These are phyloP conservation scores for Metaphire vulgaris DNA, from an alignment of 1,140 invertebrate genomes.

Conservation along the genomic window DNA sequence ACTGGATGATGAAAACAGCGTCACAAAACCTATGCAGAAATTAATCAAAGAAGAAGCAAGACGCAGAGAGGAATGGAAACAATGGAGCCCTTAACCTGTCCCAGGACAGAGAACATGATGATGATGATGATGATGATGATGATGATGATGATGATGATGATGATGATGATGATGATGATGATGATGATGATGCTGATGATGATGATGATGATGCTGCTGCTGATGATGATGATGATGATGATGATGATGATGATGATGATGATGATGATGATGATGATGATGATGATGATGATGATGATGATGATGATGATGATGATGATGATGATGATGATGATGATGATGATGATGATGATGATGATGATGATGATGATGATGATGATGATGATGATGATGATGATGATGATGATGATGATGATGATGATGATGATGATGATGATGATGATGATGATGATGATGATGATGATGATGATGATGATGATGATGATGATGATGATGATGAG, in stretches of 20 bases:
- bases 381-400: neutral
- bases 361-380: neutral
- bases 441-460: neutral
- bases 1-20: too few species aligned
- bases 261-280: neutral
- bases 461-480: neutral
- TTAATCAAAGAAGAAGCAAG: too few species aligned
- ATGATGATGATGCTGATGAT: neutral
- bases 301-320: neutral
- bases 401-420: neutral
- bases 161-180: slow-evolving; percentile 2
- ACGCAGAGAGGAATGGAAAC: too few species aligned
- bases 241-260: neutral
- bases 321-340: neutral
- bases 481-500: neutral
- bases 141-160: slow-evolving; percentile 2
- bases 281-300: neutral
- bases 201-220: neutral
- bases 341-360: slow-evolving; percentile 2
- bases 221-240: slow-evolving; percentile 2
- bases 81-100: too few species aligned
- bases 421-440: neutral
- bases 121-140: slow-evolving; percentile 3
- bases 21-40: too few species aligned
- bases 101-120: too few species aligned